These are phyloP conservation scores for Herpetotheres cachinnans DNA, from an alignment of 2,113 vertebrate species.

Conservation along the genomic window DNA sequence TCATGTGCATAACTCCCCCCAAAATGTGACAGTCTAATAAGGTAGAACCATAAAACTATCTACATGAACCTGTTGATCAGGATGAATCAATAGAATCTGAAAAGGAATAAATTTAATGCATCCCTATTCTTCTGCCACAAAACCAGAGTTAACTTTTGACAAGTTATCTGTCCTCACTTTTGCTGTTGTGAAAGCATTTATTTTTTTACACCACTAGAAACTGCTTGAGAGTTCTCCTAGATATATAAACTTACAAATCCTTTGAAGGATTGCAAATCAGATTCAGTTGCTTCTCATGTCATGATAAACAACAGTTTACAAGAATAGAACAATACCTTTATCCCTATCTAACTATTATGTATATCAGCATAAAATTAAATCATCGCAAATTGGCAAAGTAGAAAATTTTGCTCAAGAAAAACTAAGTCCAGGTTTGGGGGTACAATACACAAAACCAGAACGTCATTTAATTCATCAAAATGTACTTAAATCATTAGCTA, in stretches of 20 bases:
- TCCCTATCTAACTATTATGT: neutral
- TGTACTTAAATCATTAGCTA: neutral
- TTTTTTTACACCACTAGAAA: neutral
- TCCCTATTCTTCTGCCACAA: neutral
- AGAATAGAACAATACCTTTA: neutral
- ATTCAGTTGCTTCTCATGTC: neutral
- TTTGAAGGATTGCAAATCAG: neutral
- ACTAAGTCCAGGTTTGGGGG: neutral
- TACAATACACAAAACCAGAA: neutral
- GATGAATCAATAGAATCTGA: neutral
- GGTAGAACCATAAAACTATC: neutral
- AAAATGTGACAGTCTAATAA: neutral
- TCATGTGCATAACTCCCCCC: accelerated
- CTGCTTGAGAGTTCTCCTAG: neutral
- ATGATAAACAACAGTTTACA: neutral
- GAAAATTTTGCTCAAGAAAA: neutral
- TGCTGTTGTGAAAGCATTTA: neutral
- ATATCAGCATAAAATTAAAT: neutral
- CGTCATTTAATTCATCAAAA: neutral
- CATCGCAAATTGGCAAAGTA: neutral
- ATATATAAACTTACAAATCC: neutral
- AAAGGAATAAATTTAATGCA: neutral
- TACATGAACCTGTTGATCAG: neutral
- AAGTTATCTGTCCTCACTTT: neutral
- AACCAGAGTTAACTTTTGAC: neutral